Base-by-base conservation (phyloP, 2,888 invertebrate genomes). In the Mythimna loreyi region DNA sequence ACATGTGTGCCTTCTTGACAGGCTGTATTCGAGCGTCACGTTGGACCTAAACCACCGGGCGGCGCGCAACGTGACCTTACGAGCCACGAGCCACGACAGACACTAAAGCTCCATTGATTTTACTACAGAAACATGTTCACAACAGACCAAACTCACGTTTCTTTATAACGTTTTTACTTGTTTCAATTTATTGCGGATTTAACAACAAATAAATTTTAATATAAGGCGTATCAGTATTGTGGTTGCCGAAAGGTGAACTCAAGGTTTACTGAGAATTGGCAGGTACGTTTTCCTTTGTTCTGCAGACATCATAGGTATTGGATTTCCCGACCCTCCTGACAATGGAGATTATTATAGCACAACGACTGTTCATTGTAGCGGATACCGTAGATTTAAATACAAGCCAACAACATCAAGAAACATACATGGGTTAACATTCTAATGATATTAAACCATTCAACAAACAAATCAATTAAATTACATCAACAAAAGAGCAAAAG, bases 1-100 rank as follows among this genome's bases (percentile, higher is more conserved):
- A 81, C 77, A 77, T 81, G 81, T 71, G 77, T 80, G 81, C 61
- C 23, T 33, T 61, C 64, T 70, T 53, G 81, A 65, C 78, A 71
- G 64, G 72, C 58, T 57, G 70, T 75, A 25, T 72, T 53, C 19
- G 30, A 23, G 28, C 40, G 49, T 80, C 76, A 76, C 76, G 76
- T 80, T 80, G 75, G 62, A 59, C 75, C 75, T 60, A 55, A 75
- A 57, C 66, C 66, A 65, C 50, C 50, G 19, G 55, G 49, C 57
- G 80, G n/a, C 11, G 25, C 2, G 43, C 72, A 70, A 77, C 77
- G 77, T 77, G 81, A 80, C 53, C 49, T 49, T 16, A 30, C 59
- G 52, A 53, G 61, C 16, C 45, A 33, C 68, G 68, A 55, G 65
- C 61, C 43, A 43, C 43, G 43, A 43, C 19, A 16, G 43, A 47